phyloP scores from a whole-genome alignment of 2,888 invertebrate species.

The Amiota mariae region DNA sequence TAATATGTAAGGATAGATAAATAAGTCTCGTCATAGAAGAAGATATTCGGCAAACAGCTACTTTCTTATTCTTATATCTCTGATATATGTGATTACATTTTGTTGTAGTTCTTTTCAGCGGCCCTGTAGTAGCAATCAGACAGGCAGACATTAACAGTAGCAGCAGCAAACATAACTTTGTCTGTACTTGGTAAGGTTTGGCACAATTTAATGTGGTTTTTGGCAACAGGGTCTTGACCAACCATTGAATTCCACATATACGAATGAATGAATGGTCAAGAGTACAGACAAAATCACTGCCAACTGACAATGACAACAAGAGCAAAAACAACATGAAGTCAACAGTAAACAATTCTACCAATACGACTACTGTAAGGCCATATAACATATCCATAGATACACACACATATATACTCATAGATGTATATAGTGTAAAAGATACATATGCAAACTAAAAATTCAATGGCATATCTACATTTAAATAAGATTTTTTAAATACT shows the following conservation, averaged over 20 bases:
- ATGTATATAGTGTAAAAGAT: not conserved
- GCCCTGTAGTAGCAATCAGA: not conserved
- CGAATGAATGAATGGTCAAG: not conserved
- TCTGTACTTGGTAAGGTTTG: not conserved
- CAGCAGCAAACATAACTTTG: constrained; percentile 16
- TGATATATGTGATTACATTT: not conserved
- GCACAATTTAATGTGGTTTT: not conserved
- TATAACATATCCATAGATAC: not conserved
- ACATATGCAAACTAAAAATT: not conserved
- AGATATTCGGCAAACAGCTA: too few relatives aligned
- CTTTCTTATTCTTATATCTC: too few relatives aligned
- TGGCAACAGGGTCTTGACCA: not conserved
- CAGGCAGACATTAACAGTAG: not conserved
- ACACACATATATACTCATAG: not conserved
- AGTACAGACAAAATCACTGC: constrained; percentile 12
- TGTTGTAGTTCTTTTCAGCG: not conserved
- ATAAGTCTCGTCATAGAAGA: too few relatives aligned
- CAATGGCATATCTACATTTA: not conserved
- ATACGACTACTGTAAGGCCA: not conserved
- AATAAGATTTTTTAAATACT: not conserved
- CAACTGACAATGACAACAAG: not conserved
- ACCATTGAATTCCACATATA: not conserved
- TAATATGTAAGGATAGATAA: too few relatives aligned
- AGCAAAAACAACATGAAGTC: not conserved
- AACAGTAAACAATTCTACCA: not conserved